Conservation (phyloP, 2,888 invertebrate species). For the Silvanus unidentatus region DNA sequence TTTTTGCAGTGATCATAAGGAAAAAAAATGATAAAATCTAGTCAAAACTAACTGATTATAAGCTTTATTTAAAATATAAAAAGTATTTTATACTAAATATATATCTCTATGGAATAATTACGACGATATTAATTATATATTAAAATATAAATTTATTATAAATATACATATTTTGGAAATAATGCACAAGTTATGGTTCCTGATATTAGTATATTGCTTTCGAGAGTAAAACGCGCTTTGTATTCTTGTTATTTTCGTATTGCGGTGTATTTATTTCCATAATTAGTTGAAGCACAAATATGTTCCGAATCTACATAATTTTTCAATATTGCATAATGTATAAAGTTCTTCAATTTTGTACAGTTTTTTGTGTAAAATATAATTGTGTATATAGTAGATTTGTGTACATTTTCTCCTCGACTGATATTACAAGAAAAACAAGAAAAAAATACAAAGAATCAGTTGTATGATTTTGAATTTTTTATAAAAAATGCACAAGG, state of each 20-base stretch:
- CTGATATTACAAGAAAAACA: constrained; percentile 4
- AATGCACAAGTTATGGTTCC: constrained; percentile 31
- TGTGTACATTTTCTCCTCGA: constrained; percentile 3
- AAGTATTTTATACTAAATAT: constrained; percentile 9
- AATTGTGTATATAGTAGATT: constrained; percentile 34
- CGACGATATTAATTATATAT: constrained; percentile 4
- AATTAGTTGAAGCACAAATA: no score
- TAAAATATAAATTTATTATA: constrained; percentile 7
- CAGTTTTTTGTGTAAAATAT: constrained; percentile 29
- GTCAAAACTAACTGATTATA: constrained; percentile 25
- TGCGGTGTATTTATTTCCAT: not conserved
- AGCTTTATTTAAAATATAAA: constrained; percentile 31
- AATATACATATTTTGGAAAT: constrained; percentile 12
- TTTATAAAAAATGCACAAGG: not conserved
- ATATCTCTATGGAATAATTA: constrained; percentile 6
- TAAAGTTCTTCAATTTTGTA: constrained; percentile 21
- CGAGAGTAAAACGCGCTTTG: constrained; percentile 17
- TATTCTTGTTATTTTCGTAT: constrained; percentile 5
- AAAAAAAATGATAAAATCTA: constrained; percentile 25
- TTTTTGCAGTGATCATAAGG: constrained; percentile 41
- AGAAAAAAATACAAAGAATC: constrained; percentile 4
- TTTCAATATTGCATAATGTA: not conserved
- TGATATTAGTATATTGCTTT: constrained; percentile 20
- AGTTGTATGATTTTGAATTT: constrained; percentile 8
- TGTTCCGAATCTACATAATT: constrained; percentile 1